Evolutionary conservation across 2,888 invertebrate genomes (phyloP), one percentile per base, ranked within the genome.

Genomic region (Agonopterix alstromeriana): DNA sequence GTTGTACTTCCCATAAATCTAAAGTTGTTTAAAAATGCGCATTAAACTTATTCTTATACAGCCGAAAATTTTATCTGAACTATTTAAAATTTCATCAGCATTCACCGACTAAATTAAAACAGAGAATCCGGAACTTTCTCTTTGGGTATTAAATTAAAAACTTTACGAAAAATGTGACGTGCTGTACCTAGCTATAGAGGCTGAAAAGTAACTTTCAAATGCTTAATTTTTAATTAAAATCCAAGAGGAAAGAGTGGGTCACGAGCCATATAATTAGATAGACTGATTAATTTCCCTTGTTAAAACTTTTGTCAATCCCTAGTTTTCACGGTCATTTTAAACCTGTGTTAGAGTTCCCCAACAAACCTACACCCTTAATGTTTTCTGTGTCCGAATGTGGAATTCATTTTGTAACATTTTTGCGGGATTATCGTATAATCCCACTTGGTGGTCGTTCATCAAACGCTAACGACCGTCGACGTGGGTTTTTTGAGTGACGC

Each of bases 391-490:
- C 12, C 42, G 10, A 10, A 11, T 42, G 11, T 9, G 45, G 51
- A 43, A 11, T 47, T 27, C 42, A 48, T 51, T 52, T 55, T 56
- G 54, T 49, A 55, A 47, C 51, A 48, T 80, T 77, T 76, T 70
- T 58, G 63, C 63, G 48, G 66, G 66, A 70, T 74, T 71, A 72
- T 71, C 73, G 68, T 60, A 64, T 77, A 75, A 74, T 73, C 73
- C 71, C 53, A 56, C 65, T 63, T 64, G 70, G 66, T 60, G 66
- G 57, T 61, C 82, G 78, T 85, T 82, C 78, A 83, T 82, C 82
- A 82, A 72, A 69, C 61, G 59, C 67, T 82, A 83, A 82, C 75
- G 80, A 74, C 73, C 66, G 60, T 55, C 52, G 53, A 55, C 49
- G 55, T 50, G 55, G 55, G 55, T 55, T 48, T 53, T 56, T 49